Conservation (phyloP, 2,797 vertebrate genomes). For the Alosa sapidissima region DNA sequence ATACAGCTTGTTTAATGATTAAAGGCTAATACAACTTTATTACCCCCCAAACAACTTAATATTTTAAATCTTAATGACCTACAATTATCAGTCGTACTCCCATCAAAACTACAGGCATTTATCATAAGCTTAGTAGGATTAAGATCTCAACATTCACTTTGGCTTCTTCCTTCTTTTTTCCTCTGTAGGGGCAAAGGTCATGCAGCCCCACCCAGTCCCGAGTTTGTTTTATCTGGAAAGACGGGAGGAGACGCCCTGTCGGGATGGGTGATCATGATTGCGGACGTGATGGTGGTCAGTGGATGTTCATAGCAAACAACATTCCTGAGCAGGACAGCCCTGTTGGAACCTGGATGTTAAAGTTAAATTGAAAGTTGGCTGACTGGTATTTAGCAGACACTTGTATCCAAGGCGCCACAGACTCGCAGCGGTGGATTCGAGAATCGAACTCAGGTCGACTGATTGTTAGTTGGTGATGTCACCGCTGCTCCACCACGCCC, state of each 20-base stretch:
- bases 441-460: too few relatives aligned
- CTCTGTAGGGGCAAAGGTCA: background rate
- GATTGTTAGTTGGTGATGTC: too few relatives aligned
- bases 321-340: too few relatives aligned
- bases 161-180: background rate
- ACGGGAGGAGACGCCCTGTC: background rate
- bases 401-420: too few relatives aligned
- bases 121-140: background rate
- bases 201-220: background rate
- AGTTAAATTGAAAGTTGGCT: too few relatives aligned
- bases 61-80: background rate
- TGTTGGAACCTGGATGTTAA: too few relatives aligned
- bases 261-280: background rate
- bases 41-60: too few relatives aligned
- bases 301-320: too few relatives aligned
- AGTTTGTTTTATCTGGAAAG: background rate
- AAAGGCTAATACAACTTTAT: too few relatives aligned
- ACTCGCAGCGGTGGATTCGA: too few relatives aligned
- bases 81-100: background rate
- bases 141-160: background rate
- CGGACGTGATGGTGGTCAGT: background rate
- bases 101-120: background rate
- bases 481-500: background rate
- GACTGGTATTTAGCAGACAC: too few relatives aligned
- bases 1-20: too few relatives aligned